Evolutionary conservation across 1,140 invertebrate genomes (phyloP).

Genomic region (Gryllus bimaculatus): DNA sequence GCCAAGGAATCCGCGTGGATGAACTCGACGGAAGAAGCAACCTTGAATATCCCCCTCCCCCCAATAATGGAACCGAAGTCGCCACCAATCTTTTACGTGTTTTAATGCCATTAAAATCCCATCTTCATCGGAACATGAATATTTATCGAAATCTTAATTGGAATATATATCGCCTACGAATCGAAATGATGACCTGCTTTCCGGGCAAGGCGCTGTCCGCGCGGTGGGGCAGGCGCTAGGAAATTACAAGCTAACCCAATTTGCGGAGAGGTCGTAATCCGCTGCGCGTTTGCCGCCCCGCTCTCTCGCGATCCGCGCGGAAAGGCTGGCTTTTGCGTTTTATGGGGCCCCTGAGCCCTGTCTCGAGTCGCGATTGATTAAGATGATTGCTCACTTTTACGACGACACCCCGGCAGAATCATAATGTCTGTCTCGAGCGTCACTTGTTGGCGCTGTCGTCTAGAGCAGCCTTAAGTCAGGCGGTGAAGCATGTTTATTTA

Average conservation of each 20-base stretch:
- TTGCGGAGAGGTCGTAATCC: too few species aligned
- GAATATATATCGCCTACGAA: not conserved
- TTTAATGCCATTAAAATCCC: slow-evolving; percentile 1
- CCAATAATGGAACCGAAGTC: not conserved
- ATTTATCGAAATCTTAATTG: not conserved
- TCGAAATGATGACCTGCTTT: too few species aligned
- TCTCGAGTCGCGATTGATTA: not conserved
- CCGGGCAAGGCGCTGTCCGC: too few species aligned
- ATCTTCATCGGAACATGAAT: not conserved
- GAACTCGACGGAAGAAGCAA: not conserved
- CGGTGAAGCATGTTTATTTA: too few species aligned
- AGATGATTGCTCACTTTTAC: not conserved
- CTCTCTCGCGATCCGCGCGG: too few species aligned
- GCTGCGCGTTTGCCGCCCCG: too few species aligned
- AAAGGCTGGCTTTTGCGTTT: too few species aligned
- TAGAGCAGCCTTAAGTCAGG: too few species aligned
- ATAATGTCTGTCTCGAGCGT: not conserved
- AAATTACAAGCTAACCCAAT: too few species aligned
- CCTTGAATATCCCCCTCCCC: not conserved
- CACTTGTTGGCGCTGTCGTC: not conserved
- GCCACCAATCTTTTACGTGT: not conserved
- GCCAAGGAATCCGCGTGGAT: too few species aligned
- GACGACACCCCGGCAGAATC: not conserved
- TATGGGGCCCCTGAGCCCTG: too few species aligned
- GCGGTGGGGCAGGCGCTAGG: too few species aligned